phyloP scores from a whole-genome alignment of 2,888 invertebrate genomes.

The Papilio protenor region DNA sequence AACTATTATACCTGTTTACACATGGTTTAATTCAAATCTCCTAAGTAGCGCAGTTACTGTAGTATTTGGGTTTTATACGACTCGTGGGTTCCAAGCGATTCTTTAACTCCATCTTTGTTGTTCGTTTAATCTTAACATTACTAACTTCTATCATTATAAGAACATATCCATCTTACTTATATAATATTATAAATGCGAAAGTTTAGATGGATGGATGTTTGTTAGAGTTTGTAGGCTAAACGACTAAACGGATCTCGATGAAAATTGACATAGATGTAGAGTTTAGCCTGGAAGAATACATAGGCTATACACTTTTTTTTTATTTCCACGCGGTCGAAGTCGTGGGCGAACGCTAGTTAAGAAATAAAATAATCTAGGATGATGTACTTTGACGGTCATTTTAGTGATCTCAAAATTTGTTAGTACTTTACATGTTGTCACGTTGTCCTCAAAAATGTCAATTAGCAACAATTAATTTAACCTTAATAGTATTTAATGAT shows the following conservation, averaged over 20 bases:
- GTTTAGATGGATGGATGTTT: too few relatives aligned
- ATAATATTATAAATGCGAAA: too few relatives aligned
- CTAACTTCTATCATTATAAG: too few relatives aligned
- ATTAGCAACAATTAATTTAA: conserved; percentile 19
- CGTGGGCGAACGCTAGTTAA: too few relatives aligned
- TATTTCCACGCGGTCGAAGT: too few relatives aligned
- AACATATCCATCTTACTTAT: too few relatives aligned
- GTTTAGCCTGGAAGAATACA: too few relatives aligned
- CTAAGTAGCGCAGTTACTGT: not conserved
- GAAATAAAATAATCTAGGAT: not conserved
- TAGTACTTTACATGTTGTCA: not conserved
- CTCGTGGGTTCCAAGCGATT: not conserved
- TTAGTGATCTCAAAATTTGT: not conserved
- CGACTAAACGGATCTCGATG: too few relatives aligned
- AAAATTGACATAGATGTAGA: too few relatives aligned
- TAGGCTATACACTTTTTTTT: too few relatives aligned
- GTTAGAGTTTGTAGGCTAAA: too few relatives aligned
- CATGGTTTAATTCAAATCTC: not conserved
- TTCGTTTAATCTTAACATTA: not conserved
- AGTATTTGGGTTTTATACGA: not conserved
- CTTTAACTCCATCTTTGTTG: not conserved
- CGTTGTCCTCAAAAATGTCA: not conserved
- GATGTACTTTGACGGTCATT: not conserved
- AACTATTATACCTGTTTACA: not conserved
- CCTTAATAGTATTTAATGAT: conserved; percentile 14